phyloP scores from a whole-genome alignment of 2,888 invertebrate genomes.

The Chaitophorus viminalis region DNA sequence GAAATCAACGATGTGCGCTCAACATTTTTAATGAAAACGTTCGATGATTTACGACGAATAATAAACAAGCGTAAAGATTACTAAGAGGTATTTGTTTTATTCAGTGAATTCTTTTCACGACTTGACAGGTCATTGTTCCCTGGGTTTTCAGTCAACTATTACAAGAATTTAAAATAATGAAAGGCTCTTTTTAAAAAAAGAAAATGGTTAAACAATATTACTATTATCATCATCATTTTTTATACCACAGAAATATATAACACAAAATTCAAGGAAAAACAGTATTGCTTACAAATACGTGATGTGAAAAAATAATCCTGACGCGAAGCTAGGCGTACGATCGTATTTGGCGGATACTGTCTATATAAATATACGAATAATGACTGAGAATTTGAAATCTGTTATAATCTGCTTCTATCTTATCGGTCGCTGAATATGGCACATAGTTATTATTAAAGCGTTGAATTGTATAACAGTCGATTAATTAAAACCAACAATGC shows the following conservation, averaged over 20 bases:
- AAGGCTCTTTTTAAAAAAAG: background rate
- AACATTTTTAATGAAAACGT: constrained; percentile 10
- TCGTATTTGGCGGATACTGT: background rate
- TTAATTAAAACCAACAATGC: no score
- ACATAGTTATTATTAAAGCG: no score
- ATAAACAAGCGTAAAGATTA: constrained; percentile 32
- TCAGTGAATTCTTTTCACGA: constrained; percentile 36
- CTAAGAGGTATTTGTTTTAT: constrained; percentile 12
- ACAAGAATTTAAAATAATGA: constrained; percentile 26
- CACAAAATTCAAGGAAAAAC: background rate
- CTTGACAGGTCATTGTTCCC: constrained; percentile 25
- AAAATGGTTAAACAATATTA: background rate
- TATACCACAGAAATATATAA: background rate
- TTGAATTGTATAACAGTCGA: no score
- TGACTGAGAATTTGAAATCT: background rate
- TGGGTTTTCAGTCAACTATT: background rate
- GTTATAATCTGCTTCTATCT: background rate
- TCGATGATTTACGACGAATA: constrained; percentile 34
- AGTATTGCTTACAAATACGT: background rate
- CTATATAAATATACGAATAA: background rate
- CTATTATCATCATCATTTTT: background rate
- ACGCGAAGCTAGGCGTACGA: no score
- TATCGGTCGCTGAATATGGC: no score
- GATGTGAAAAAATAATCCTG: background rate
- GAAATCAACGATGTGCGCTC: constrained; percentile 14